These are phyloP conservation scores for Scaptomyza graminum DNA, from an alignment of 1,140 invertebrate species.

Conservation along the genomic window DNA sequence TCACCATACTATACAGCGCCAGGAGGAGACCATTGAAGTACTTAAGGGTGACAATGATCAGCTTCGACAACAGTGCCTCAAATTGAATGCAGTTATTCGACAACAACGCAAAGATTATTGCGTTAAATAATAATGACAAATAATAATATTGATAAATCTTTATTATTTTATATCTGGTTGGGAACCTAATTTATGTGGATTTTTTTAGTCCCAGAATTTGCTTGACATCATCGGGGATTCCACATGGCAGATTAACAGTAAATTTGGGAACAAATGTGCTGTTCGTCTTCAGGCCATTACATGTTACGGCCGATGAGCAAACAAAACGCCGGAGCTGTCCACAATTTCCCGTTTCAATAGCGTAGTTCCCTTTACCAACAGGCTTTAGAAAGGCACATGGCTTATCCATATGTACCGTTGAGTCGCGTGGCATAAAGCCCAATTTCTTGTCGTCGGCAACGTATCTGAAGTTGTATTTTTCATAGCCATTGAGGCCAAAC, in stretches of 20 bases:
- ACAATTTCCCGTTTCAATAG: constrained; percentile 12
- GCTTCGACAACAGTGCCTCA: constrained; percentile 88
- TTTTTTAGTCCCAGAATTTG: too few species aligned
- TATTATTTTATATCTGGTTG: neutral
- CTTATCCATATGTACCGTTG: neutral
- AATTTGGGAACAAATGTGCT: neutral
- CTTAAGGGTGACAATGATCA: constrained; percentile 88
- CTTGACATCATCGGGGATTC: neutral
- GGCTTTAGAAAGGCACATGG: constrained; percentile 30
- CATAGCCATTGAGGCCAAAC: constrained; percentile 30
- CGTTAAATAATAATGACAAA: too few species aligned
- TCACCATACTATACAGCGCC: constrained; percentile 90
- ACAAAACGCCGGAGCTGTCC: neutral
- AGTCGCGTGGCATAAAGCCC: neutral
- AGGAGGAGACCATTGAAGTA: constrained; percentile 89
- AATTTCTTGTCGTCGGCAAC: neutral
- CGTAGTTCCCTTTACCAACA: neutral
- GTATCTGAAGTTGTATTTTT: constrained; percentile 29
- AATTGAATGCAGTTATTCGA: constrained; percentile 90
- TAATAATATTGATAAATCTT: too few species aligned
- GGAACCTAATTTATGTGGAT: too few species aligned
- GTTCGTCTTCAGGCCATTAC: constrained; percentile 20
- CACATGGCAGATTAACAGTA: neutral
- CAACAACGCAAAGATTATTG: constrained; percentile 90
- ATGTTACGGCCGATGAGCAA: constrained; percentile 15